These are phyloP conservation scores for Garrulus glandarius DNA, from an alignment of 2,797 vertebrate genomes.

Conservation along the genomic window DNA sequence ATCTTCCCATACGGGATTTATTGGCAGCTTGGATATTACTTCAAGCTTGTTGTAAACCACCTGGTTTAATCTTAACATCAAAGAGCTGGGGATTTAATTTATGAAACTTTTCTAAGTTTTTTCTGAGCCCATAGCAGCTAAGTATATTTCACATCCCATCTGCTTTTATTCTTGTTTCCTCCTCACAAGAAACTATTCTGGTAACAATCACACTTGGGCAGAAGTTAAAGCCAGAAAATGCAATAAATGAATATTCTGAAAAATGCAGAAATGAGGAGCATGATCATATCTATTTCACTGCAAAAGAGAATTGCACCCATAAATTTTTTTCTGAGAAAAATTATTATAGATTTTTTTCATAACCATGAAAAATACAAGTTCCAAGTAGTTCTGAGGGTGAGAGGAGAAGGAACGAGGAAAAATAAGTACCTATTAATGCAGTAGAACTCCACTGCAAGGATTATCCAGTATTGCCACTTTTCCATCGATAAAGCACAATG, in stretches of 20 bases:
- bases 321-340: not conserved
- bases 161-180: slow-evolving; percentile 15
- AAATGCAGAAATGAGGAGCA: not conserved
- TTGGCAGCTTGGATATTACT: slow-evolving; percentile 31
- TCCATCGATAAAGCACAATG: not conserved
- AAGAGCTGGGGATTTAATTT: slow-evolving; percentile 46
- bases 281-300: not conserved
- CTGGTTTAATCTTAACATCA: slow-evolving; percentile 34
- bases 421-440: not conserved
- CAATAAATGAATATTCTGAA: not conserved
- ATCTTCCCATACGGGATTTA: slow-evolving; percentile 13
- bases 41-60: slow-evolving; percentile 22
- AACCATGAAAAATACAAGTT: not conserved
- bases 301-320: not conserved
- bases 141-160: slow-evolving; percentile 13
- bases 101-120: slow-evolving; percentile 15
- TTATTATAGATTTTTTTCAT: not conserved
- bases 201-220: not conserved
- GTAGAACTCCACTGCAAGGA: not conserved
- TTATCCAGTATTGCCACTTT: not conserved
- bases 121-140: not conserved
- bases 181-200: slow-evolving; percentile 9
- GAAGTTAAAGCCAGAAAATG: not conserved
- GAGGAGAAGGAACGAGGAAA: not conserved
- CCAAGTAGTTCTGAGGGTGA: not conserved